Evolutionary conservation across 2,888 invertebrate species (phyloP), one percentile per base, ranked within the genome.

Genomic region (Oeneis ivallda): DNA sequence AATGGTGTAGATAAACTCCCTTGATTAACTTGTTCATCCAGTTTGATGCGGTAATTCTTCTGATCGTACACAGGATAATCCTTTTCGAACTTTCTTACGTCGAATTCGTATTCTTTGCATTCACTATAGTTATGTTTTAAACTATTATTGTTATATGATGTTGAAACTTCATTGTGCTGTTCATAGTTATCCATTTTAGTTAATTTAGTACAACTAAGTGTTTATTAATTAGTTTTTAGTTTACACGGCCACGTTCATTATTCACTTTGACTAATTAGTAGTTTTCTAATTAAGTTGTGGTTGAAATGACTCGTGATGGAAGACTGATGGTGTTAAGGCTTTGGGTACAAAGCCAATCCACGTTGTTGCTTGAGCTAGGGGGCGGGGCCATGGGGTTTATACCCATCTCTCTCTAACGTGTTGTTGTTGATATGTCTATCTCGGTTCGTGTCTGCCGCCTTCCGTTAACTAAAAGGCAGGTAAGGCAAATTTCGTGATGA

Each of bases 321-420:
- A 85, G 87, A 91, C 91, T 91, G 89, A 86, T 88, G 84, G 84
- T 78, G 79, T 77, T 77, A 72, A 77, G 80, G 84, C 84, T 86
- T 82, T 82, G 69, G 73, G 73, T 64, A 47, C 71, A 79, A 89
- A 83, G 78, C 91, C 90, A 90, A 89, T 90, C 86, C 82, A 83
- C 76, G 81, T 69, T 71, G 82, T 72, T 72, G 78, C 74, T 77
- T 67, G 75, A 71, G 69, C 68, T 71, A 72, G 68, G 81, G 85
- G 91, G 91, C 85, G 91, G 84, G 78, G 89, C 75, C 71, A 79
- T 75, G 76, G 75, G 70, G 70, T 50, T 65, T 72, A 7, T 34
- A 17, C 41, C 71, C 60, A 11, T 85, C 82, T 70, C 78, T 64
- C 49, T 86, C 75, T 68, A 1, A 45, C 78, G 11, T 15, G 8